Evolutionary conservation across 2,113 vertebrate genomes (phyloP).

Genomic region (Benitochromis conjunctus): DNA sequence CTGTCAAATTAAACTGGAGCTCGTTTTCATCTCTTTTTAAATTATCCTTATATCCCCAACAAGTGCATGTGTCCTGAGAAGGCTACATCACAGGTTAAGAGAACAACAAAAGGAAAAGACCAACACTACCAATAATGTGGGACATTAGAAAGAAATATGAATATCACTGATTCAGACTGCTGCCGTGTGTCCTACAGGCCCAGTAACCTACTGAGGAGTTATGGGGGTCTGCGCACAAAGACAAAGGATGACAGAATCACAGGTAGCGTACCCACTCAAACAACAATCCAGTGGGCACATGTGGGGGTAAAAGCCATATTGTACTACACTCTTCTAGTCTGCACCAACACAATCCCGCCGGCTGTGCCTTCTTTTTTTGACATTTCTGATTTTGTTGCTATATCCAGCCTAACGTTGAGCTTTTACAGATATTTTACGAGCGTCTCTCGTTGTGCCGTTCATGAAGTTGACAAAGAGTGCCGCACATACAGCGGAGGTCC

Average conservation of each 20-base stretch:
- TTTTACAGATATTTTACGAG: not conserved
- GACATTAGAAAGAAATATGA: not conserved
- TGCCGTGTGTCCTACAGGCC: constrained; percentile 18
- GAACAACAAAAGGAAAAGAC: not conserved
- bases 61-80: not conserved
- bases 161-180: not conserved
- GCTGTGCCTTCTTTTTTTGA: not conserved
- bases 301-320: not conserved
- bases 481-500: fast-evolving
- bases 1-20: not conserved
- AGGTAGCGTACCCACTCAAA: not conserved
- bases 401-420: not conserved
- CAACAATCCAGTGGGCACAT: not conserved
- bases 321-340: fast-evolving
- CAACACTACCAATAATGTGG: not conserved
- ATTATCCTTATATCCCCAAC: not conserved
- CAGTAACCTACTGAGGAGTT: constrained; percentile 11
- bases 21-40: not conserved
- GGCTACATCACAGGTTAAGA: not conserved
- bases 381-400: not conserved
- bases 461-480: not conserved
- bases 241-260: constrained; percentile 25
- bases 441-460: not conserved
- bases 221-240: not conserved
- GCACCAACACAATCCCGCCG: not conserved